Evolutionary conservation across 2,797 vertebrate genomes (phyloP), one percentile per base, ranked within the genome.

Genomic region (Vipera ursinii): DNA sequence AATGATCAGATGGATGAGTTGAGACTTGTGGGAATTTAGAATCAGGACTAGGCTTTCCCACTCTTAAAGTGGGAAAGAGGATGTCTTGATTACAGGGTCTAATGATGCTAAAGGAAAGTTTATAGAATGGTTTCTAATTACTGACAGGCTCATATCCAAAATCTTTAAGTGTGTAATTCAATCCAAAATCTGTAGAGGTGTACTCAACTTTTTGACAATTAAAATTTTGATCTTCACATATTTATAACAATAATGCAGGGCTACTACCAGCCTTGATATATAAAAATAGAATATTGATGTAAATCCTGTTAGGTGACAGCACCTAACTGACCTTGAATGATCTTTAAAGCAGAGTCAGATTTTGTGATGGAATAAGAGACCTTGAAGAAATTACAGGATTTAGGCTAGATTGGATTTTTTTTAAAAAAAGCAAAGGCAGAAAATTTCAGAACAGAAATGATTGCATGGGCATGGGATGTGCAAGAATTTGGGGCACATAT

Each of bases 41-140:
- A 20, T 78, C 60, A 10, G 5, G 88, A 94, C 59, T 86, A n/a
- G 0, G 0, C 69, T 93, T 92, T 14, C 22, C 91, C 0, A 0
- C 90, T 73, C 55, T 48, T 0, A 63, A 92, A 90, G 48, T 73
- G 69, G 65, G 65, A 73, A 73, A 60, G 78, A 88, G n/a, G 65
- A 82, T 85, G 86, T 91, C 32, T 88, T 88, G 48, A 78, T 88
- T 63, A 32, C 15, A 63, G 86, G 65, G 90, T 87, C 82, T 93
- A 90, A 44, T 88, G 60, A 65, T 28, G 24, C 44, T 38, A 86
- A 53, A 65, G 63, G 28, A 90, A 78, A 51, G 22, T 5, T 88
- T 82, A 69, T 87, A 90, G 26, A 90, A 78, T 87, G 88, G 15
- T 88, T 90, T 90, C 55, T 26, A 38, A 22, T 60, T 28, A 17